Percentiles rank a stretch among this genome's conserved stretches.
These are phyloP conservation scores for Lates japonicus DNA, from an alignment of 2,797 vertebrate species.

Conservation along the genomic window DNA sequence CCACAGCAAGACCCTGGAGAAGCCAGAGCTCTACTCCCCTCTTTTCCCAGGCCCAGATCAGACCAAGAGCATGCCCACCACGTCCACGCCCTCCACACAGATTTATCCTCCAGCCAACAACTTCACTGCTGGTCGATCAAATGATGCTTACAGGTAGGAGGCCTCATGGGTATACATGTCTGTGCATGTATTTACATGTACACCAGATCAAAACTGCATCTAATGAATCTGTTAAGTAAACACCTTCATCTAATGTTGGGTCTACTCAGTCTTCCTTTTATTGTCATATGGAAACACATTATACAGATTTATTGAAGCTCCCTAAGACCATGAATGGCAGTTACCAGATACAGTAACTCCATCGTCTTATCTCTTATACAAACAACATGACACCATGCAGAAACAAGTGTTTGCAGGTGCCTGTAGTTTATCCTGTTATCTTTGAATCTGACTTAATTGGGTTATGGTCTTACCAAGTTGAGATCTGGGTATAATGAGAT, in stretches of 20 bases:
- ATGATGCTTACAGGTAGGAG: slow-evolving; percentile 91
- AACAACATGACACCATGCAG: background rate
- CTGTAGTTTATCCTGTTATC: slow-evolving; percentile 8
- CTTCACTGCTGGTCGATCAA: slow-evolving; percentile 85
- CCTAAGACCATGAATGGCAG: background rate
- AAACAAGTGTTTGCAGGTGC: background rate
- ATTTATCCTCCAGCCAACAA: slow-evolving; percentile 89
- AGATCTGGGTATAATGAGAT: slow-evolving; percentile 1
- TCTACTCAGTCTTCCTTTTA: background rate
- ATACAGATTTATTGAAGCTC: background rate
- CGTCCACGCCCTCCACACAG: slow-evolving; percentile 86
- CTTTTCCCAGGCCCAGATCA: slow-evolving; percentile 86
- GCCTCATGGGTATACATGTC: background rate
- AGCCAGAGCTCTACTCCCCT: slow-evolving; percentile 87
- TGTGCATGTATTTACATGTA: background rate
- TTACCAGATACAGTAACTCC: background rate
- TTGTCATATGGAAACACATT: background rate
- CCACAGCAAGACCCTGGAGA: slow-evolving; percentile 90
- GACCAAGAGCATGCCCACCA: slow-evolving; percentile 89
- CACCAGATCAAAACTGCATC: background rate
- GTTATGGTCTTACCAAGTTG: slow-evolving; percentile 5
- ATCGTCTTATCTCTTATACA: background rate
- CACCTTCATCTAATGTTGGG: background rate
- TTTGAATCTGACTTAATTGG: slow-evolving; percentile 21
- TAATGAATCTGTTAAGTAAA: background rate